These are phyloP conservation scores for Drosophila setifemur DNA, from an alignment of 1,140 invertebrate species.

Conservation along the genomic window DNA sequence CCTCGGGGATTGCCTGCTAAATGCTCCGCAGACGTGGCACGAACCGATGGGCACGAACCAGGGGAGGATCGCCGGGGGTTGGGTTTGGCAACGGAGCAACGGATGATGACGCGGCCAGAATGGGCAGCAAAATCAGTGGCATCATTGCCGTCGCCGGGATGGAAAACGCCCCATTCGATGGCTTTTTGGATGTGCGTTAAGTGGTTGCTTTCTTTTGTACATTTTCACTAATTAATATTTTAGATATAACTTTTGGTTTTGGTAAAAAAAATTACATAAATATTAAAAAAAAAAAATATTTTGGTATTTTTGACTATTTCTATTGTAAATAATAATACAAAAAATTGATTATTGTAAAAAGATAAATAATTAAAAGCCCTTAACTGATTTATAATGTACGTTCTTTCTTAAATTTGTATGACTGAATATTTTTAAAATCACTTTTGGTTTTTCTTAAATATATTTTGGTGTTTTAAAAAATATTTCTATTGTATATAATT, in stretches of 20 bases:
- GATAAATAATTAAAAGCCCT: too few species aligned
- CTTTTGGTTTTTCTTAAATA: too few species aligned
- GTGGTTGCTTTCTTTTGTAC: slow-evolving; percentile 38
- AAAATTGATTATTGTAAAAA: too few species aligned
- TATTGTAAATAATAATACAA: too few species aligned
- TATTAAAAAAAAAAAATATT: not conserved
- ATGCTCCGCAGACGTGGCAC: slow-evolving; percentile 41
- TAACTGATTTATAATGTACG: too few species aligned
- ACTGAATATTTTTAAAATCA: too few species aligned
- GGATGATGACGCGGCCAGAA: slow-evolving; percentile 27
- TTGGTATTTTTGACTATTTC: too few species aligned
- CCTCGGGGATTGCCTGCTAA: slow-evolving; percentile 35
- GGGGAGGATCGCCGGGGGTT: not conserved
- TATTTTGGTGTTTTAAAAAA: too few species aligned
- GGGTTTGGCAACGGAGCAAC: not conserved
- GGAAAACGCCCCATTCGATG: slow-evolving; percentile 21
- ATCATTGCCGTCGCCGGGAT: slow-evolving; percentile 25
- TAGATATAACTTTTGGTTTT: too few species aligned
- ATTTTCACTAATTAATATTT: not conserved
- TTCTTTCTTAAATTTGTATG: too few species aligned
- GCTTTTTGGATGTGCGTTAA: slow-evolving; percentile 14
- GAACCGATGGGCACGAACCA: not conserved
- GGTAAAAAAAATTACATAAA: not conserved
- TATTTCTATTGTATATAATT: too few species aligned
- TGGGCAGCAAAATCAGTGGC: slow-evolving; percentile 25